These are phyloP conservation scores for Lepidocyrtoides sp. DNA, from an alignment of 2,888 invertebrate species.

Conservation along the genomic window DNA sequence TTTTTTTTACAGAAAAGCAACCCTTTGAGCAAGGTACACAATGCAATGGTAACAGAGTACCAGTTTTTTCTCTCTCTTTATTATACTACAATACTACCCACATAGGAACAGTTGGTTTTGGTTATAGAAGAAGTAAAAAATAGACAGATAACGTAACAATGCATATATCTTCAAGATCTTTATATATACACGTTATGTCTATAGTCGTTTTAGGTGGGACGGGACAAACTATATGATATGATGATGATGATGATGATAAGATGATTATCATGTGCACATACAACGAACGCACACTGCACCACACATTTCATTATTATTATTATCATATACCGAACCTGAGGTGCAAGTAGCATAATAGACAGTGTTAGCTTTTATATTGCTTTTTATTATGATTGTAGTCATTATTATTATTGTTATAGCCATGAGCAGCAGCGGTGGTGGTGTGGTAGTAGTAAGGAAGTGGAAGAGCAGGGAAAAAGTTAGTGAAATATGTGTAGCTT, in stretches of 20 bases:
- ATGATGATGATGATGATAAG: constrained; percentile 45
- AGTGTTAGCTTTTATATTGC: constrained; percentile 47
- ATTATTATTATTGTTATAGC: constrained; percentile 63
- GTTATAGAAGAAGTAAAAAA: neutral
- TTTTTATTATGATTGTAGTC: constrained; percentile 57
- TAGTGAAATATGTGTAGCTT: constrained; percentile 28
- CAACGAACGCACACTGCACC: constrained; percentile 15
- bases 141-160: neutral
- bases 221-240: neutral
- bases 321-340: constrained; percentile 6
- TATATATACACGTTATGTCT: neutral
- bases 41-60: constrained; percentile 39
- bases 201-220: constrained; percentile 29
- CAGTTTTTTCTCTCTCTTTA: neutral
- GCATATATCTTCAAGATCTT: neutral
- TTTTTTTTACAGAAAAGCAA: constrained; percentile 42
- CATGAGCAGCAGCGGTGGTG: constrained; percentile 4
- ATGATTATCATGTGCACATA: constrained; percentile 64
- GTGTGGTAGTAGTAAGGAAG: neutral
- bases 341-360: constrained; percentile 23
- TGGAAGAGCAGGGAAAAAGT: neutral
- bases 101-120: constrained; percentile 29
- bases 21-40: constrained; percentile 35
- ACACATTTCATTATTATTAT: constrained; percentile 39
- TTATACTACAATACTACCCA: constrained; percentile 17